Evolutionary conservation across 2,888 invertebrate species (phyloP), one percentile per base, ranked within the genome.

Genomic region (Dryomyza anilis): DNA sequence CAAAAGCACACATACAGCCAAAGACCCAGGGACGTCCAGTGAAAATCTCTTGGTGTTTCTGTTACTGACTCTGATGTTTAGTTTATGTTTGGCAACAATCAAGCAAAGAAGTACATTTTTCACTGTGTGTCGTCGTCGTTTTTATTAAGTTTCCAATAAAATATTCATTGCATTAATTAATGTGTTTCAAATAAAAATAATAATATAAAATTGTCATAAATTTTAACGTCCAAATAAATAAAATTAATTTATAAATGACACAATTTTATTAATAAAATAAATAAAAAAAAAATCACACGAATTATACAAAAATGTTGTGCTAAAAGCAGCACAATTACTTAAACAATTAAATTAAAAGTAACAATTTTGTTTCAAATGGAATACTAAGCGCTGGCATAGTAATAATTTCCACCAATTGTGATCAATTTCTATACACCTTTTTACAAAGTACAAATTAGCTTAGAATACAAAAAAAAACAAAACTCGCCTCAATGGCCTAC

Each of bases 401-500:
- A 2, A 48, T 48, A 16, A 29, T 39, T 52, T 45, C 29, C 53
- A 52, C 8, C 19, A 16, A 14, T 61, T 61, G 61, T 61, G 61
- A 61, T 61, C 52, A n/a, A n/a, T n/a, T 29, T 46, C 36, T 61
- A n/a, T n/a, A 53, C 53, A 52, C n/a, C 16, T 46, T 63, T 46
- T 55, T 63, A 63, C 64, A 63, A 69, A 72, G 72, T 72, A 72
- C 72, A 72, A 72, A 72, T 70, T 72, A 72, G 70, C 67, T 63
- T 65, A 70, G 69, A 30, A 64, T 67, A n/a, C n/a, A n/a, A n/a
- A n/a, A n/a, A n/a, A n/a, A n/a, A 65, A 48, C 61, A 66, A 67
- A 63, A 63, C 52, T 60, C n/a, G 66, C 63, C 50, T 63, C 64
- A 63, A 70, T 64, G 65, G 53, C 64, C 53, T 58, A 61, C 59